phyloP scores from a whole-genome alignment of 2,888 invertebrate species.

The Elmis aenea region DNA sequence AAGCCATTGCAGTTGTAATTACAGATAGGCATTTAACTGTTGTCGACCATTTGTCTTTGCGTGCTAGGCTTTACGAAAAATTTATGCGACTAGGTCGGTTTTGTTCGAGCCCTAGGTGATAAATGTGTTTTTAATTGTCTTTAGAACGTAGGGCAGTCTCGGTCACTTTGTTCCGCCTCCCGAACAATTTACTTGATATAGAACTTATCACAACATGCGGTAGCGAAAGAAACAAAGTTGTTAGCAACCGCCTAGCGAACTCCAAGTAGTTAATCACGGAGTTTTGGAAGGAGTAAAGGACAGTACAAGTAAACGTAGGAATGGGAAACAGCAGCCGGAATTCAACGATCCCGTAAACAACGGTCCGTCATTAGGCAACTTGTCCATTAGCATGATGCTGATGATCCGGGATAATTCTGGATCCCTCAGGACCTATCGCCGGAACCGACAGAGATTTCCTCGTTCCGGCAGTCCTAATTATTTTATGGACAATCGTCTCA shows the following conservation, averaged over 20 bases:
- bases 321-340: conserved; percentile 25
- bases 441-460: conserved; percentile 34
- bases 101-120: conserved; percentile 18
- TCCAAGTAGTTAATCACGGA: too few species aligned
- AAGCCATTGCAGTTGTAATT: too few species aligned
- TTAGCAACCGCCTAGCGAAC: too few species aligned
- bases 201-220: conserved; percentile 5
- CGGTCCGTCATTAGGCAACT: conserved; percentile 40
- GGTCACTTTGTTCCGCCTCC: conserved; percentile 15
- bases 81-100: too few species aligned
- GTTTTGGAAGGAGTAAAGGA: too few species aligned
- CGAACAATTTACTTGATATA: conserved; percentile 9
- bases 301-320: too few species aligned
- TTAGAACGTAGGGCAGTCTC: conserved; percentile 21
- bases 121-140: conserved; percentile 30
- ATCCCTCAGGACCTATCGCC: conserved; percentile 34
- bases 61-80: too few species aligned
- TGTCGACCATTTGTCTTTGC: too few species aligned
- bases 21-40: too few species aligned
- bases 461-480: conserved; percentile 32
- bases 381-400: conserved; percentile 38
- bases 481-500: conserved; percentile 25
- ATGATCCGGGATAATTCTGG: conserved; percentile 36
- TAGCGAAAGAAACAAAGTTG: too few species aligned
- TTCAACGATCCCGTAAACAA: conserved; percentile 40